Evolutionary conservation across 2,113 vertebrate species (phyloP).

Genomic region (Rhombomys opimus): DNA sequence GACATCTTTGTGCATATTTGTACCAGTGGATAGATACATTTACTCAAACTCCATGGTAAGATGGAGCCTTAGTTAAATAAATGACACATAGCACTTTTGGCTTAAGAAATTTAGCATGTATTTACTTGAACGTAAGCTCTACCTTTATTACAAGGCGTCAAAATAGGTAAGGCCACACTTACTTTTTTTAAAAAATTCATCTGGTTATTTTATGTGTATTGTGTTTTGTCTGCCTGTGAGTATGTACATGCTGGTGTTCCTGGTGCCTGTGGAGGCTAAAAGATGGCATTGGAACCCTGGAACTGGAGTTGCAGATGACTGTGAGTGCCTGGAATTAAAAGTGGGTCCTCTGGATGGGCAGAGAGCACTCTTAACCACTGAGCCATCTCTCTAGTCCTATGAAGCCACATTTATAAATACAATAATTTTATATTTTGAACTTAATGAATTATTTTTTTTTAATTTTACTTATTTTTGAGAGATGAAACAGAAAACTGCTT

Average conservation of each 20-base stretch:
- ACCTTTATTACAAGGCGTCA: slow-evolving; percentile 27
- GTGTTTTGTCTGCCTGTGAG: not conserved
- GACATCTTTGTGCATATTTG: not conserved
- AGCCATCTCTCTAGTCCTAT: not conserved
- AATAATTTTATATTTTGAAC: slow-evolving; percentile 35
- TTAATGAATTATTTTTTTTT: slow-evolving; percentile 29
- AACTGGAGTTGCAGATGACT: not conserved
- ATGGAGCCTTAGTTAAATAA: slow-evolving; percentile 40
- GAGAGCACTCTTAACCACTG: not conserved
- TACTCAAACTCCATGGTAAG: slow-evolving; percentile 21
- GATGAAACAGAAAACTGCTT: not conserved
- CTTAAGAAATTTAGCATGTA: slow-evolving; percentile 3
- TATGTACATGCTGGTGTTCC: not conserved
- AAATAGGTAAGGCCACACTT: slow-evolving; percentile 18
- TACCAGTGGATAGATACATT: not conserved
- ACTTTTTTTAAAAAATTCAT: not conserved
- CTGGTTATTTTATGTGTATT: not conserved
- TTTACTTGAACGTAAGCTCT: slow-evolving; percentile 19
- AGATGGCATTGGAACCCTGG: not conserved
- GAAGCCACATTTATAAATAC: not conserved
- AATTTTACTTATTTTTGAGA: not conserved
- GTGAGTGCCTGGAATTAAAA: not conserved
- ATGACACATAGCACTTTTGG: slow-evolving; percentile 4
- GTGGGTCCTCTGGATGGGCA: not conserved
- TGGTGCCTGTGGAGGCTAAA: not conserved